Conservation (phyloP, 2,797 vertebrate genomes). For the Sebastes taczanowskii region DNA sequence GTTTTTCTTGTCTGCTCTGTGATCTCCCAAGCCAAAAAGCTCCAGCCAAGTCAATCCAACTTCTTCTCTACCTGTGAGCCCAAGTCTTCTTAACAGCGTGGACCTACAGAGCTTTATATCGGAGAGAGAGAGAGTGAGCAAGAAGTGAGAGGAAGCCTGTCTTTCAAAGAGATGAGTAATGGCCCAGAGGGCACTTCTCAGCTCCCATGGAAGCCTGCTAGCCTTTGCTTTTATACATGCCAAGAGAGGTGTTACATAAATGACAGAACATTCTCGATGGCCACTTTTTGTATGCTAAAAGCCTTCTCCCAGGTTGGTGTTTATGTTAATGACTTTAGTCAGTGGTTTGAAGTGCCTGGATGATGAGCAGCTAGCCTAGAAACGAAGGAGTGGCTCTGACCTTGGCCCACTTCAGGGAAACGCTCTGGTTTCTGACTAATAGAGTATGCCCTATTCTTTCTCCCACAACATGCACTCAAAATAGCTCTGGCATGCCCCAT, state of each 20-base stretch:
- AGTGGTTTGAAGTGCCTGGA: slow-evolving; percentile 55
- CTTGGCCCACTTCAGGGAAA: slow-evolving; percentile 79
- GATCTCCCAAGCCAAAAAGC: slow-evolving; percentile 24
- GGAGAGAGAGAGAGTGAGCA: not conserved
- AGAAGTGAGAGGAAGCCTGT: slow-evolving; percentile 31
- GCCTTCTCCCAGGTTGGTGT: slow-evolving; percentile 67
- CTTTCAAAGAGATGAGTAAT: slow-evolving; percentile 52
- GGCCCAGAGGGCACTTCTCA: slow-evolving; percentile 51
- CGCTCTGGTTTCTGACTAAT: slow-evolving; percentile 78
- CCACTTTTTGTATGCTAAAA: slow-evolving; percentile 69
- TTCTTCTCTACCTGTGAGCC: slow-evolving; percentile 9
- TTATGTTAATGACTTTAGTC: slow-evolving; percentile 72
- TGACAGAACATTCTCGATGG: slow-evolving; percentile 49
- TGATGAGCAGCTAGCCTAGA: slow-evolving; percentile 66
- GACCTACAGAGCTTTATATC: not conserved
- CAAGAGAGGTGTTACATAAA: slow-evolving; percentile 62
- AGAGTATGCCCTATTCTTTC: slow-evolving; percentile 65
- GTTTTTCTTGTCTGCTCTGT: slow-evolving; percentile 23
- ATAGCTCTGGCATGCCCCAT: slow-evolving; percentile 78
- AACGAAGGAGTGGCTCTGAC: slow-evolving; percentile 70
- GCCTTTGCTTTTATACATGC: slow-evolving; percentile 42
- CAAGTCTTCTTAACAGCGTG: not conserved
- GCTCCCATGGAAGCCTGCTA: slow-evolving; percentile 37
- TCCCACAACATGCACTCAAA: slow-evolving; percentile 76
- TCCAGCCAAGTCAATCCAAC: slow-evolving; percentile 3